Evolutionary conservation across 2,113 vertebrate species (phyloP), one percentile per base, ranked within the genome.

Genomic region (Chamaetylas fuelleborni): DNA sequence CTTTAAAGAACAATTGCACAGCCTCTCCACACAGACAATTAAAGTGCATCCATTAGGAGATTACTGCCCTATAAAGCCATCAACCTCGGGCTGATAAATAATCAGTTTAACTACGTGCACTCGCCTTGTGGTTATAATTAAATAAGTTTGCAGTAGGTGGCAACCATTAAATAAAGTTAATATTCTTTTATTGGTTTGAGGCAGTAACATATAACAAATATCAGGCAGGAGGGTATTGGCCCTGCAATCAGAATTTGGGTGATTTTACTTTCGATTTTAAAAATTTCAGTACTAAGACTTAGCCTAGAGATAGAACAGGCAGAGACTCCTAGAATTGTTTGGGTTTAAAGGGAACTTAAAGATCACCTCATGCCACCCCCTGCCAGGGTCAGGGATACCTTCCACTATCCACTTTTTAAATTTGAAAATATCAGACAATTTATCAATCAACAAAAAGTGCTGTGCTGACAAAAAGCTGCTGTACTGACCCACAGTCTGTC

Each of bases 71-170:
- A 60, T 93, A 88, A 93, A 93, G 54, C 78, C 79, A 92, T 92
- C 85, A 95, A 33, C 54, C 85, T 95, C 79, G 92, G 64, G 60
- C 92, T 74, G 93, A 86, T 90, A 97, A 97, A 96, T 94, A 92
- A 96, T 88, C 91, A 73, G 54, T 69, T 31, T 51, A 91, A 79
- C 81, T 23, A 45, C 11, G 45, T 16, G 74, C 66, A 4, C 50
- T 82, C 57, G 74, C 94, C 94, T 82, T 12, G 57, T 82, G 84
- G 81, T 88, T 90, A 70, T 77, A 91, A 95, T 93, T 95, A 90
- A 92, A 38, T 38, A 72, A 50, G 5, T 70, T 86, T 86, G 64
- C 83, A n/a, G 38, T 83, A 14, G 69, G 66, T 77, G 74, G 54
- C 10, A 26, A 24, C 34, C 38, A 67, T 92, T 88, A 91, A 34